Base-by-base conservation (phyloP, 2,888 invertebrate genomes). In the Perizoma affinitatum region DNA sequence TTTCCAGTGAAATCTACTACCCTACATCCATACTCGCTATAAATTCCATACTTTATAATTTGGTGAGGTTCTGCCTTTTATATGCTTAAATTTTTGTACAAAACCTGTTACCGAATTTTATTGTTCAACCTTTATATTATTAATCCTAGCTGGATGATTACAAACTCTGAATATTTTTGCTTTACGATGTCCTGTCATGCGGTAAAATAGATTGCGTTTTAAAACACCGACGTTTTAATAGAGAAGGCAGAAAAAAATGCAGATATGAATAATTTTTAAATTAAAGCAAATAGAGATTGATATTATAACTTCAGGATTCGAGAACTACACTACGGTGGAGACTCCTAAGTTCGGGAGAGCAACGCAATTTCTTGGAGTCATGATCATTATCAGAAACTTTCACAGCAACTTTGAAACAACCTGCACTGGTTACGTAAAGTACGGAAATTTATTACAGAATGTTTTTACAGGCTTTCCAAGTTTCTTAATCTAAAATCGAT, bases 401-500 rank as follows among this genome's bases (percentile, higher is more conserved):
- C 78, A 64, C 64, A 70, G 74, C 76, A 75, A 78, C 72, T 79
- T 73, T 76, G 71, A 77, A 83, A 83, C 80, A 82, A 73, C 74
- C 74, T 76, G 79, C 76, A 74, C 73, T 75, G 75, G 74, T 78
- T 73, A 70, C 75, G 74, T 78, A 82, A 82, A 81, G 80, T 83
- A 82, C 72, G 78, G 67, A 84, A 88, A 88, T 88, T 88, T 90
- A 88, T 88, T 87, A 84, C 82, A 75, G 75, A 84, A 86, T 88
- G 87, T 90, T 90, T 88, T 89, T 87, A 86, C 83, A 86, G 84
- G 83, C 86, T 81, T 85, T 81, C 85, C 72, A 84, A 88, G 86
- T 90, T 88, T 79, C 89, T 86, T 91, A 91, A 91, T 91, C 91
- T 91, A 84, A 90, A 91, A 91, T 91, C 91, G 89, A 91, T 91